A percentile compares a stretch with the other conserved stretches of the same genome.
Evolutionary conservation across 2,113 vertebrate species (phyloP).

Genomic region (Columba livia): DNA sequence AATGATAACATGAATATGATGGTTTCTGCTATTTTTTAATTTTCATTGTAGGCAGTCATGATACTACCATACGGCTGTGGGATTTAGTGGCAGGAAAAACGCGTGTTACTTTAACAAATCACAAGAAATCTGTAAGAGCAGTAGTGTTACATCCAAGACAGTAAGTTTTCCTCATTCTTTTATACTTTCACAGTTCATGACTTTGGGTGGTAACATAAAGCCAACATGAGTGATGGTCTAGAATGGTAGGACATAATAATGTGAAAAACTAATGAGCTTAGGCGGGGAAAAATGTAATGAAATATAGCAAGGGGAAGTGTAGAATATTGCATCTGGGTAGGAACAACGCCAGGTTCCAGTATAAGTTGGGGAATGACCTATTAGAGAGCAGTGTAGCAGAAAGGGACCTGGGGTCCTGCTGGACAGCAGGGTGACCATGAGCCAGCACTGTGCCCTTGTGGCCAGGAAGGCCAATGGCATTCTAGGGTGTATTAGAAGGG

Average conservation of each 20-base stretch:
- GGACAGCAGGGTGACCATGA: no score
- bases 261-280: background rate
- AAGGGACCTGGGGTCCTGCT: no score
- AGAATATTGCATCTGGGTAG: no score
- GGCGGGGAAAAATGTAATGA: no score
- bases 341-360: no score
- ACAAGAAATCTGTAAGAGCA: conserved; percentile 96
- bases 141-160: conserved; percentile 92
- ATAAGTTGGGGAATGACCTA: no score
- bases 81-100: conserved; percentile 97
- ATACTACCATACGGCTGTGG: conserved; percentile 96
- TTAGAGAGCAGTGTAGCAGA: no score
- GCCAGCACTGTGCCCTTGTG: no score
- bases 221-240: background rate
- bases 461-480: no score
- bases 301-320: no score
- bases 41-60: conserved; percentile 87
- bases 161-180: conserved; percentile 74
- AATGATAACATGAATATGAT: background rate
- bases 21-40: background rate
- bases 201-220: background rate
- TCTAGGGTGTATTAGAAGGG: no score
- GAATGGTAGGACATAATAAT: background rate
- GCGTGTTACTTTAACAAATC: conserved; percentile 96
- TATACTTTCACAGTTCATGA: background rate